Evolutionary conservation across 2,888 invertebrate genomes (phyloP).

Genomic region (Drosophila paramelanica): DNA sequence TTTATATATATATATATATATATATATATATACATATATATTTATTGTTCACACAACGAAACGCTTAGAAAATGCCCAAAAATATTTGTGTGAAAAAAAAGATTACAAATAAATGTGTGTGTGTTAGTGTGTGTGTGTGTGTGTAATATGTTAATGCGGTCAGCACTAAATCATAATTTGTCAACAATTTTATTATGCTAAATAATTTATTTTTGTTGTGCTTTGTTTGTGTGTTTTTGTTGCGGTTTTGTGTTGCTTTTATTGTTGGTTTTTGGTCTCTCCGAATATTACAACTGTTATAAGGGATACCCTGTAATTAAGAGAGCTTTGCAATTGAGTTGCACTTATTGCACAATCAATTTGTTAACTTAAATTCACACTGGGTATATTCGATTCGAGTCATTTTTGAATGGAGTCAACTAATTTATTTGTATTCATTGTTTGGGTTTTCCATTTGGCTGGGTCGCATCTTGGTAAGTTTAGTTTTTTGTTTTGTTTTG

Average conservation of each 20-base stretch:
- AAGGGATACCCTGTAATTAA: conserved; percentile 21
- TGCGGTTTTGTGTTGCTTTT: conserved; percentile 13
- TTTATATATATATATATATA: conserved; percentile 13
- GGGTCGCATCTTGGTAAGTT: conserved; percentile 27
- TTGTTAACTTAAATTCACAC: not conserved
- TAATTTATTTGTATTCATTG: conserved; percentile 5
- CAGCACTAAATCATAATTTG: conserved; percentile 80
- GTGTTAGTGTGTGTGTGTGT: conserved; percentile 12
- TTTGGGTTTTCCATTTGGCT: conserved; percentile 60
- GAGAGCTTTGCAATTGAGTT: not conserved
- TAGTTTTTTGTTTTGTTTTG: conserved; percentile 29
- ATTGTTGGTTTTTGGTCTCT: too few relatives aligned
- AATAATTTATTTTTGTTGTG: conserved; percentile 62
- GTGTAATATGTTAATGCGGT: conserved; percentile 68
- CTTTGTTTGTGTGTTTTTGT: conserved; percentile 27
- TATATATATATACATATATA: too few relatives aligned
- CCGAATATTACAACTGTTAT: conserved; percentile 7
- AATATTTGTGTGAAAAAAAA: conserved; percentile 30
- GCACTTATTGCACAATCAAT: not conserved
- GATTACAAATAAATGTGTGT: conserved; percentile 19
- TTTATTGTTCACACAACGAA: conserved; percentile 22
- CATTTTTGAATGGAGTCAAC: not conserved
- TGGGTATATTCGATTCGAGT: conserved; percentile 11
- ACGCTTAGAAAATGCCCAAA: conserved; percentile 21
- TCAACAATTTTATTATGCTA: conserved; percentile 76